phyloP scores from a whole-genome alignment of 2,797 vertebrate species.

The Poliocrania exsul region DNA sequence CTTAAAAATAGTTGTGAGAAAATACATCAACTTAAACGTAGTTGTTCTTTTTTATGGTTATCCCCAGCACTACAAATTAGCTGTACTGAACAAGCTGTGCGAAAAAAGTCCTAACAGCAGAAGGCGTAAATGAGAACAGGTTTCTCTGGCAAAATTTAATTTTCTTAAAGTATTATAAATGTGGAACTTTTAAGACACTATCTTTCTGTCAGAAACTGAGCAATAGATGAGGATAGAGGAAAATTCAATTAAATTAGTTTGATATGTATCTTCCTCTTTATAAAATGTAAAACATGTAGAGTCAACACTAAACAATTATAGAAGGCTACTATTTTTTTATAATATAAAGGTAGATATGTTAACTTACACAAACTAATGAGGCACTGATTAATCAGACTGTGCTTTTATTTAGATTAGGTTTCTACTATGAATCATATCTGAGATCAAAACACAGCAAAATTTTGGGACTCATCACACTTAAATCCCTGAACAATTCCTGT shows the following conservation, averaged over 20 bases:
- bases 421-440: background rate
- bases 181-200: background rate
- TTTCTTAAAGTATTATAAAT: background rate
- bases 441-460: background rate
- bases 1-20: constrained; percentile 7
- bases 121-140: background rate
- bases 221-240: background rate
- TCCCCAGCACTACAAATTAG: background rate
- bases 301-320: background rate
- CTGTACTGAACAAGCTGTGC: background rate
- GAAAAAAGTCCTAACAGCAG: background rate
- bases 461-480: background rate
- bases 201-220: background rate
- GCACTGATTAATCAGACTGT: background rate
- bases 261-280: background rate
- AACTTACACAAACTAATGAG: background rate
- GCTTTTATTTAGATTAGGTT: background rate
- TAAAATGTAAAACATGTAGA: background rate
- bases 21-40: background rate
- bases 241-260: background rate
- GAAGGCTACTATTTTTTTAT: background rate
- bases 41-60: background rate
- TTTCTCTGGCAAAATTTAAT: background rate
- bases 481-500: background rate
- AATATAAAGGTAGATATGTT: background rate